phyloP scores from a whole-genome alignment of 2,888 invertebrate species.

The Neoascia interrupta region DNA sequence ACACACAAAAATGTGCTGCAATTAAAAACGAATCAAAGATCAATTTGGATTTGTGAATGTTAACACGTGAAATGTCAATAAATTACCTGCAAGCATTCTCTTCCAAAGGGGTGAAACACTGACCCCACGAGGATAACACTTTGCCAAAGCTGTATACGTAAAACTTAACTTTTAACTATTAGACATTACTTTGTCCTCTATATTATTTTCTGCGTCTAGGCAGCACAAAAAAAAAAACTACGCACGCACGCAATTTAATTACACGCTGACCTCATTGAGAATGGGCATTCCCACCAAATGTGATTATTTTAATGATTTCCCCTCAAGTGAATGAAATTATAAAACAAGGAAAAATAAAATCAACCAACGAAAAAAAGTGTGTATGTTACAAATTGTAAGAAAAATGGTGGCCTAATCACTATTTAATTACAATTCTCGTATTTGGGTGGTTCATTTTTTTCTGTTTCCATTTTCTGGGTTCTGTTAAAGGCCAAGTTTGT shows the following conservation, averaged over 20 bases:
- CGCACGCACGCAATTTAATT: conserved; percentile 65
- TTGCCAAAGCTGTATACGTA: neutral
- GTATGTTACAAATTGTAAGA: conserved; percentile 69
- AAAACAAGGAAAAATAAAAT: conserved; percentile 31
- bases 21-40: conserved; percentile 72
- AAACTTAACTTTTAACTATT: conserved; percentile 14
- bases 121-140: conserved; percentile 5
- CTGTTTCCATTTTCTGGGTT: conserved; percentile 5
- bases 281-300: conserved; percentile 73
- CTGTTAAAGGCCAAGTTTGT: neutral
- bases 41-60: conserved; percentile 70
- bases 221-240: conserved; percentile 13
- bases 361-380: conserved; percentile 20
- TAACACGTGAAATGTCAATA: conserved; percentile 70
- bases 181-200: conserved; percentile 26
- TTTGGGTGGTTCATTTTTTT: conserved; percentile 54
- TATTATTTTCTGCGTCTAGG: conserved; percentile 13
- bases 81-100: conserved; percentile 53
- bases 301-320: conserved; percentile 79
- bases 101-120: conserved; percentile 13
- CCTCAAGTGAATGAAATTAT: conserved; percentile 64
- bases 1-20: conserved; percentile 57
- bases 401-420: conserved; percentile 80
- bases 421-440: conserved; percentile 75
- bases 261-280: conserved; percentile 65